Evolutionary conservation across 2,888 invertebrate genomes (phyloP).

Genomic region (Pristionchus arcanus): DNA sequence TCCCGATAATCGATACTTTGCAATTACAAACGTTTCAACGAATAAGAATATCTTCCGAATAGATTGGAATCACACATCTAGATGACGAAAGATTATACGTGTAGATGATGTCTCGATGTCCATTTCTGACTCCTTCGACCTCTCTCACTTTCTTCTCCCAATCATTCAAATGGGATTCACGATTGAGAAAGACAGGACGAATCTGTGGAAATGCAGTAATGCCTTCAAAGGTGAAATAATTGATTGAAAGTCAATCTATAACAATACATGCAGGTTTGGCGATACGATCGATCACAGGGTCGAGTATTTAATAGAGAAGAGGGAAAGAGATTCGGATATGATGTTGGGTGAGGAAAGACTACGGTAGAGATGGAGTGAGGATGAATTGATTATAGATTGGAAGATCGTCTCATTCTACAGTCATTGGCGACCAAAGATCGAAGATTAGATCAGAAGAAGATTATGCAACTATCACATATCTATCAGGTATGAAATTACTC

Average conservation of each 20-base stretch:
- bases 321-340: conserved; percentile 52
- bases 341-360: conserved; percentile 48
- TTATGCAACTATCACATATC: conserved; percentile 24
- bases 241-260: not conserved
- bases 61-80: not conserved
- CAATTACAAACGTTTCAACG: not conserved
- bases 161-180: conserved; percentile 16
- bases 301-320: conserved; percentile 8
- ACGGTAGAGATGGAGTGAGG: not conserved
- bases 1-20: not conserved
- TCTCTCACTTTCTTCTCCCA: conserved; percentile 25
- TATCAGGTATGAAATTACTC: not conserved
- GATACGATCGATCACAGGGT: not conserved
- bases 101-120: conserved; percentile 28
- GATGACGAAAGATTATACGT: not conserved
- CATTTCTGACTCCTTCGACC: conserved; percentile 51
- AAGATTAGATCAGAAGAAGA: conserved; percentile 53
- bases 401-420: conserved; percentile 50
- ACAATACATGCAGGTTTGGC: not conserved
- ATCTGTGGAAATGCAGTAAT: conserved; percentile 51
- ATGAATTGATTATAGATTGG: conserved; percentile 37
- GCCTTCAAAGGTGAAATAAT: conserved; percentile 29
- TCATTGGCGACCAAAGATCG: conserved; percentile 34
- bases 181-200: conserved; percentile 44
- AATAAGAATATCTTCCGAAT: not conserved